These are phyloP conservation scores for Drosophila quinaria DNA, from an alignment of 2,888 invertebrate genomes.

Conservation along the genomic window DNA sequence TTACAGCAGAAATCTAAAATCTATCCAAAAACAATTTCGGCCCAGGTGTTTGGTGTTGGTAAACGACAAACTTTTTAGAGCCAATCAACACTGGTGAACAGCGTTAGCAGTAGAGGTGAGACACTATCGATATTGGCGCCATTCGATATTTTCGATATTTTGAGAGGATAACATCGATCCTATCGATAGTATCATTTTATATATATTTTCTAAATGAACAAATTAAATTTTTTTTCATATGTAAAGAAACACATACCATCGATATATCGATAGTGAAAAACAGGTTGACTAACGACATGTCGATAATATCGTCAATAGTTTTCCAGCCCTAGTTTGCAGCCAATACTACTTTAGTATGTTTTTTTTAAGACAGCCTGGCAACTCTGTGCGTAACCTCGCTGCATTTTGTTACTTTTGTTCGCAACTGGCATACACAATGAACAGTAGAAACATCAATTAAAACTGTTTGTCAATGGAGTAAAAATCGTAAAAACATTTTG, in stretches of 20 bases:
- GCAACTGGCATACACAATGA: conserved; percentile 40
- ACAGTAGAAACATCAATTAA: conserved; percentile 60
- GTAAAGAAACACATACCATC: too few species aligned
- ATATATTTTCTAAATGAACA: too few species aligned
- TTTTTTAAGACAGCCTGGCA: conserved; percentile 41
- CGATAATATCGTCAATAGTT: too few species aligned
- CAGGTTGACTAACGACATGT: too few species aligned
- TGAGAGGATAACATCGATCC: too few species aligned
- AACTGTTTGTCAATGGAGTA: conserved; percentile 32
- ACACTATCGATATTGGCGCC: too few species aligned
- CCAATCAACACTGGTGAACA: conserved; percentile 19
- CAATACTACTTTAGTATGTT: neutral
- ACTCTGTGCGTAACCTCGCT: conserved; percentile 58
- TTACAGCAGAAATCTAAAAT: conserved; percentile 57
- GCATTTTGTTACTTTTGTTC: conserved; percentile 33
- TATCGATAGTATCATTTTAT: too few species aligned
- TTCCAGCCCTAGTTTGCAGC: too few species aligned
- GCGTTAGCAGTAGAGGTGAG: too few species aligned
- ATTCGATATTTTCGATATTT: too few species aligned
- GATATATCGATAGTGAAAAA: too few species aligned
- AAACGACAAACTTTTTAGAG: conserved; percentile 29
- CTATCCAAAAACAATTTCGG: conserved; percentile 70
- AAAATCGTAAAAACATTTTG: conserved; percentile 10
- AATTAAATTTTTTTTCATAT: too few species aligned
- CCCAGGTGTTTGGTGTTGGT: conserved; percentile 54